Conservation (phyloP, 2,113 vertebrate genomes). For the Helogale parvula region DNA sequence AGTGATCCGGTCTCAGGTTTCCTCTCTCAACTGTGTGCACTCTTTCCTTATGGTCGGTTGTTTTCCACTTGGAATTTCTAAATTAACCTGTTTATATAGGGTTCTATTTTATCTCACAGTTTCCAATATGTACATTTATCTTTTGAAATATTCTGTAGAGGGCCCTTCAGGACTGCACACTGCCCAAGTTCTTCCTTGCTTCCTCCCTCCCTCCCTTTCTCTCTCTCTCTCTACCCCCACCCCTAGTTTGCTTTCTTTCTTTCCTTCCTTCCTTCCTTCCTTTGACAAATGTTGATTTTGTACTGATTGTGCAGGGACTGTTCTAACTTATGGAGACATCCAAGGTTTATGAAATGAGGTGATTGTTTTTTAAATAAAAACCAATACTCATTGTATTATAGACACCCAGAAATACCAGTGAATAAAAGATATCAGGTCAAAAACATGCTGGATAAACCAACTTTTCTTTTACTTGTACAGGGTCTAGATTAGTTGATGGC, state of each 20-base stretch:
- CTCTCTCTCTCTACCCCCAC: too few species aligned
- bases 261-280: too few species aligned
- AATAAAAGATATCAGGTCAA: neutral
- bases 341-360: neutral
- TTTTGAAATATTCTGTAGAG: neutral
- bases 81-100: neutral
- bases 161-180: neutral
- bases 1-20: neutral
- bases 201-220: too few species aligned
- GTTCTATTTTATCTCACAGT: neutral
- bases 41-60: neutral
- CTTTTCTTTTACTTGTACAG: neutral
- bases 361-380: neutral
- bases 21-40: neutral
- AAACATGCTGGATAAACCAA: neutral
- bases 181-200: neutral
- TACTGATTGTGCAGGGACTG: neutral
- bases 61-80: neutral
- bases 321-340: neutral
- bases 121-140: neutral
- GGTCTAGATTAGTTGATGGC: neutral
- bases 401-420: neutral
- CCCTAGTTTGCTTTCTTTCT: too few species aligned
- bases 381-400: neutral
- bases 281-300: neutral